A percentile compares a stretch with the other conserved stretches of the same genome.
Conservation (phyloP, 2,888 invertebrate genomes). For the Axea sp. region DNA sequence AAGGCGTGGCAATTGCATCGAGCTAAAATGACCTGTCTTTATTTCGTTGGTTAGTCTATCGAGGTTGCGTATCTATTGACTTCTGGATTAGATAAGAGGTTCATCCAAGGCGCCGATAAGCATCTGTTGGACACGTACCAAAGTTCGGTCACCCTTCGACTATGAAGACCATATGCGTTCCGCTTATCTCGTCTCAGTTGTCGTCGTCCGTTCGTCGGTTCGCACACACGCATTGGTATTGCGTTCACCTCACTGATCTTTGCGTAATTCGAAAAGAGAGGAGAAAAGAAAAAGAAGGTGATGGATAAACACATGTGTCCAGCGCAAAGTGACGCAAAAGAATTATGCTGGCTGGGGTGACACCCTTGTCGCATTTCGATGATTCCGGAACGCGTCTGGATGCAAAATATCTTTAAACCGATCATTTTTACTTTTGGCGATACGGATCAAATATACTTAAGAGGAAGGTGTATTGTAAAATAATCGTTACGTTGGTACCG, state of each 20-base stretch:
- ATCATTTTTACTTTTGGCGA: no score
- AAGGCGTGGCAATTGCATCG: conserved; percentile 73
- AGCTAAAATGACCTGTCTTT: conserved; percentile 65
- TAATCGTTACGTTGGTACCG: no score
- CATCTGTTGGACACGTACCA: conserved; percentile 69
- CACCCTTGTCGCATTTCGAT: conserved; percentile 29
- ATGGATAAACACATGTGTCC: conserved; percentile 64
- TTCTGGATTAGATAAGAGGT: conserved; percentile 72
- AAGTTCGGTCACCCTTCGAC: conserved; percentile 65
- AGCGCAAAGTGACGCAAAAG: conserved; percentile 76
- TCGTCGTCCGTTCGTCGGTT: conserved; percentile 41
- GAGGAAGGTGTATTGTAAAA: no score
- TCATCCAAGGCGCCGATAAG: conserved; percentile 68
- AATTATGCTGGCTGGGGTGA: conserved; percentile 77
- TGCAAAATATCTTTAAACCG: conserved; percentile 12
- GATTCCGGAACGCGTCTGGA: conserved; percentile 27
- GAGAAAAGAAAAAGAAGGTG: conserved; percentile 26
- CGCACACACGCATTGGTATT: conserved; percentile 34
- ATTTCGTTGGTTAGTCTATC: conserved; percentile 66
- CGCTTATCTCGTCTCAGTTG: conserved; percentile 67
- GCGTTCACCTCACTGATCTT: conserved; percentile 53
- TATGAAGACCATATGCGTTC: conserved; percentile 72
- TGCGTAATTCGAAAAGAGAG: conserved; percentile 47
- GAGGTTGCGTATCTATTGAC: conserved; percentile 71
- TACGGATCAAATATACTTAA: no score